Conservation (phyloP, 2,797 vertebrate genomes). For the Coreius guichenoti region DNA sequence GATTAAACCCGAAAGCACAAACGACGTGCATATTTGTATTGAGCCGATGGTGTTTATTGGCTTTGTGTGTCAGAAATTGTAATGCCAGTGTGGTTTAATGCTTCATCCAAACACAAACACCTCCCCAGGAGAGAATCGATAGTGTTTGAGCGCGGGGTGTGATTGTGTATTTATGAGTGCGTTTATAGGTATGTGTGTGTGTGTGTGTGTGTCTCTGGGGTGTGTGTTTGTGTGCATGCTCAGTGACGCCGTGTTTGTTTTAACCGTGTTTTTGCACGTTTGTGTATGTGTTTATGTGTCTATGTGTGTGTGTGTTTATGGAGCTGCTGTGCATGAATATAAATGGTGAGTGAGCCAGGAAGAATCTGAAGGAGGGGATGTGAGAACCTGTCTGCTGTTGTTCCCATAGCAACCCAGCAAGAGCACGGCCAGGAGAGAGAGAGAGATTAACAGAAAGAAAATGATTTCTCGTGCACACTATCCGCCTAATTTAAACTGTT, state of each 20-base stretch:
- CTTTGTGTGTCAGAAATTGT: conserved; percentile 48
- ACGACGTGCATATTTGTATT: conserved; percentile 44
- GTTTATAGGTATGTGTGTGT: conserved; percentile 49
- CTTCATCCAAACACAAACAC: conserved; percentile 50
- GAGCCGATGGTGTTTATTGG: conserved; percentile 35
- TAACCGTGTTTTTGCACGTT: conserved; percentile 23
- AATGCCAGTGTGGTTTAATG: conserved; percentile 49
- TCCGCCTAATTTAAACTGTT: conserved; percentile 45
- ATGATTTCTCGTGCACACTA: conserved; percentile 37
- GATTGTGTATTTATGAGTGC: conserved; percentile 47
- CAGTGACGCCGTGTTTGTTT: conserved; percentile 37
- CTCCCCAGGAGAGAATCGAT: conserved; percentile 50
- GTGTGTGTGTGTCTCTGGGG: conserved; percentile 49
- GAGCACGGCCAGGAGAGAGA: conserved; percentile 54
- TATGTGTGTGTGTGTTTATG: conserved; percentile 50
- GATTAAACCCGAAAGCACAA: conserved; percentile 46
- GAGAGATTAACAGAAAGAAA: conserved; percentile 44
- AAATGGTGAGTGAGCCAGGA: conserved; percentile 64
- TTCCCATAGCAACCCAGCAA: conserved; percentile 68
- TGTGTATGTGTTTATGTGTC: conserved; percentile 45
- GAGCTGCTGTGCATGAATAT: conserved; percentile 62
- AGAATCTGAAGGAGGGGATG: conserved; percentile 68
- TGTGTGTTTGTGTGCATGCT: conserved; percentile 26
- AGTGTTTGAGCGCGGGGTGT: conserved; percentile 41
- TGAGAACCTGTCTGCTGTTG: conserved; percentile 68